Conservation (phyloP, 2,888 invertebrate genomes). For the Hyalella azteca region DNA sequence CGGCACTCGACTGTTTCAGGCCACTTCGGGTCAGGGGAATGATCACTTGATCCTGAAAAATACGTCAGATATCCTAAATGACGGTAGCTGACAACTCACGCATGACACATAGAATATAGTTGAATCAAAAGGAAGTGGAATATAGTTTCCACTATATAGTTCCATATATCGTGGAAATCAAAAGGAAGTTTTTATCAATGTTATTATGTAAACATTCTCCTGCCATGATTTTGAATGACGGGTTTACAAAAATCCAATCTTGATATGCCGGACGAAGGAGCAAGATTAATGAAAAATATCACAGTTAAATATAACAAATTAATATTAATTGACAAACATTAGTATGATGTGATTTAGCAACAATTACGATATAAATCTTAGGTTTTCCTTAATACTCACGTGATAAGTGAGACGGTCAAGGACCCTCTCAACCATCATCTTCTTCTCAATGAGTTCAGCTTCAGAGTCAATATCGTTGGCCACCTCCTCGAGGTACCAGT, state of each 20-base stretch:
- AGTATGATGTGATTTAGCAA: no score
- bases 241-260: no score
- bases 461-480: slow-evolving; percentile 88
- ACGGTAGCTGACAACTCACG: background rate
- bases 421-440: slow-evolving; percentile 89
- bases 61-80: background rate
- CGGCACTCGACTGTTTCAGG: slow-evolving; percentile 66
- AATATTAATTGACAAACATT: no score
- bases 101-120: no score
- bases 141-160: background rate
- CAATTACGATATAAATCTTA: background rate
- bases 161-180: no score
- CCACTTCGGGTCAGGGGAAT: slow-evolving; percentile 74
- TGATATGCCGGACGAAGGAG: no score
- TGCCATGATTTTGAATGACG: no score
- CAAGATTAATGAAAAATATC: no score
- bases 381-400: slow-evolving; percentile 66
- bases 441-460: slow-evolving; percentile 85
- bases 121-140: background rate
- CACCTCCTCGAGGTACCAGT: slow-evolving; percentile 91
- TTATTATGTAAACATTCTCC: no score
- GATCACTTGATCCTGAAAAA: slow-evolving; percentile 79
- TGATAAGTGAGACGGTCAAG: slow-evolving; percentile 87
- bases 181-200: no score
- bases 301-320: no score